phyloP scores from a whole-genome alignment of 2,797 vertebrate species.

The Mormyrus hasselquistii region DNA sequence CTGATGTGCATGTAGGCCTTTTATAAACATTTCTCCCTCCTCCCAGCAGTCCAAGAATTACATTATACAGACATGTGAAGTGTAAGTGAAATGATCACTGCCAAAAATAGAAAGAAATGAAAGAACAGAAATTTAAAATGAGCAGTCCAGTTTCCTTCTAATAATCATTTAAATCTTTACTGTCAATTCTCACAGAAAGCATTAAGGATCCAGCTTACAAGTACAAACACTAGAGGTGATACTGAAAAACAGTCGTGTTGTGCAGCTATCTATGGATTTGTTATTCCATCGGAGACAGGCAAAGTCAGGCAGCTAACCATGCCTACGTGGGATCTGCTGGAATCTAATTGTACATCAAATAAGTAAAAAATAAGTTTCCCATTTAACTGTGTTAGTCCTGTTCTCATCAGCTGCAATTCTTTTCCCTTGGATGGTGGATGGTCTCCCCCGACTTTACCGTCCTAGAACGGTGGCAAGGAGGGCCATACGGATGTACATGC shows the following conservation, averaged over 20 bases:
- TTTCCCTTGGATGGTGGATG: background rate
- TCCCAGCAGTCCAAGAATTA: background rate
- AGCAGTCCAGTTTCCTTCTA: background rate
- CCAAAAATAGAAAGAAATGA: background rate
- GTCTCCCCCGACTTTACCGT: conserved; percentile 45
- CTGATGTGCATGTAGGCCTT: background rate
- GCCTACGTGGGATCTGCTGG: background rate
- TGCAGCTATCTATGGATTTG: background rate
- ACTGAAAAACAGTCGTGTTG: background rate
- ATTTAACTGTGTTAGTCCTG: background rate
- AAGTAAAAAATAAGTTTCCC: background rate
- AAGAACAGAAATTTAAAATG: background rate
- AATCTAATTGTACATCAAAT: background rate
- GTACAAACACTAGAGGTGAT: background rate
- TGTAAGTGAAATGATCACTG: background rate
- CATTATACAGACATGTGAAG: background rate
- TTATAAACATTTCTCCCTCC: background rate
- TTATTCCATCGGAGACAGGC: background rate
- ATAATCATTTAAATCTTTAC: background rate
- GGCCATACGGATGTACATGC: conserved; percentile 96
- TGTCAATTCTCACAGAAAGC: background rate
- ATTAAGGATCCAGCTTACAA: background rate
- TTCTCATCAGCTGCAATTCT: background rate
- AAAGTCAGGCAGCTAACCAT: no score
- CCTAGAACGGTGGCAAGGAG: conserved; percentile 85